Evolutionary conservation across 2,888 invertebrate species (phyloP).

Genomic region (Chaetogeoica ovagalla): DNA sequence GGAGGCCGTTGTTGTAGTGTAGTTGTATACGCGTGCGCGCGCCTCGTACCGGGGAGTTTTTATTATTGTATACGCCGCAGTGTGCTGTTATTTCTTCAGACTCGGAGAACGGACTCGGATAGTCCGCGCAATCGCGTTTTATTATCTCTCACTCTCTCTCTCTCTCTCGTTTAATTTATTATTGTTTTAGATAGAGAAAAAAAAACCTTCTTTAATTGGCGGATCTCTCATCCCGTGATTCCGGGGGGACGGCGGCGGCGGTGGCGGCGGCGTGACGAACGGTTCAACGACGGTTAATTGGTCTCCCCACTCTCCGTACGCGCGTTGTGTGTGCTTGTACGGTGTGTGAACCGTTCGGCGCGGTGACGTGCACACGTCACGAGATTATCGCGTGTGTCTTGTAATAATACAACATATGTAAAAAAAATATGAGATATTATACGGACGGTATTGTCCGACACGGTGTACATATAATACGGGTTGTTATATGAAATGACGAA

Average conservation of each 20-base stretch:
- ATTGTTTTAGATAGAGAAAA: constrained; percentile 23
- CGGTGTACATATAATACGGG: too few species aligned
- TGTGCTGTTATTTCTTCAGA: too few species aligned
- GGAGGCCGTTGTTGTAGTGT: background rate
- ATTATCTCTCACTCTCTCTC: too few species aligned
- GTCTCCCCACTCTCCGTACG: background rate
- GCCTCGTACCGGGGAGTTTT: constrained; percentile 14
- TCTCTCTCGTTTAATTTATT: constrained; percentile 52
- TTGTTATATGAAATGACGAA: background rate
- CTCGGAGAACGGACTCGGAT: background rate
- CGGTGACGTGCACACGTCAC: constrained; percentile 26
- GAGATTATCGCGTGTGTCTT: constrained; percentile 3
- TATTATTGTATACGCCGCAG: background rate
- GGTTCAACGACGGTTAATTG: constrained; percentile 42
- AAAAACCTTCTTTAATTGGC: constrained; percentile 48
- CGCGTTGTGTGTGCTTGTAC: background rate
- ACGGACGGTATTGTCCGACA: background rate
- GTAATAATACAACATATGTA: background rate
- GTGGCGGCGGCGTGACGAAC: constrained; percentile 41
- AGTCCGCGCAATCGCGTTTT: constrained; percentile 45
- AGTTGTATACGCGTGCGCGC: too few species aligned
- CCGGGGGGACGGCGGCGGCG: too few species aligned
- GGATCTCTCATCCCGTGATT: constrained; percentile 48
- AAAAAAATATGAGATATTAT: background rate
- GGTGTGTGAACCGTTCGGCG: background rate